Base-by-base conservation (phyloP, 1,140 invertebrate genomes). In the Steinernema feltiae region DNA sequence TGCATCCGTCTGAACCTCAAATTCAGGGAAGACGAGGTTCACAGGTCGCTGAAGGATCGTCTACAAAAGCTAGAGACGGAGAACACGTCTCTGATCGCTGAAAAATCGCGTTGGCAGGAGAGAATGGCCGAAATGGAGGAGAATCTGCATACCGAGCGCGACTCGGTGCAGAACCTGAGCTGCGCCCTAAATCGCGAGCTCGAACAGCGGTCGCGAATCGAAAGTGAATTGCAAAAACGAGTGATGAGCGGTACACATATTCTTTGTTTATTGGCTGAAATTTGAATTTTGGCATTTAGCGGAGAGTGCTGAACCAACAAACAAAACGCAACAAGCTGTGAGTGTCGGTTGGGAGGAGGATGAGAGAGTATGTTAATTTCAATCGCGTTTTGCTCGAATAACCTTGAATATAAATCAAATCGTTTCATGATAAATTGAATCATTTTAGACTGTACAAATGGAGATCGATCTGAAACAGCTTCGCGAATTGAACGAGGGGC, bases 401-500 rank as follows among this genome's bases (percentile, higher is more conserved):
- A 41, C 18, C 18, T 41, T 18, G 35, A 41, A 7, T 18, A 7
- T 41, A 18, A 41, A 41, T 41, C 35, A 41, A 7, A 41, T 41
- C 7, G n/a, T 46, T 46, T 12, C 41, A 46, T 46, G n/a, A 46
- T n/a, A n/a, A n/a, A n/a, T n/a, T n/a, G 53, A n/a, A n/a, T 3
- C 53, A 63, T 63, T 75, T 31, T 0, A 75, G 73, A 30, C 73
- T 12, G n/a, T 21, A 27, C 2, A 12, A 15, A n/a, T 76, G 15
- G 1, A 29, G 35, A 30, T 2, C 2, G 78, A 82, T 21, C 27
- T 81, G 18, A 30, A 79, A 48, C 71, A 80, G 32, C 27, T 80
- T 1, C 35, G 78, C n/a, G 71, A 75, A 24, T n/a, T 30, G 3
- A 79, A 79, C 21, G 79, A 71, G 41, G 48, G 31, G 0, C 27